phyloP scores from a whole-genome alignment of 2,113 vertebrate species.

The Willisornis vidua region DNA sequence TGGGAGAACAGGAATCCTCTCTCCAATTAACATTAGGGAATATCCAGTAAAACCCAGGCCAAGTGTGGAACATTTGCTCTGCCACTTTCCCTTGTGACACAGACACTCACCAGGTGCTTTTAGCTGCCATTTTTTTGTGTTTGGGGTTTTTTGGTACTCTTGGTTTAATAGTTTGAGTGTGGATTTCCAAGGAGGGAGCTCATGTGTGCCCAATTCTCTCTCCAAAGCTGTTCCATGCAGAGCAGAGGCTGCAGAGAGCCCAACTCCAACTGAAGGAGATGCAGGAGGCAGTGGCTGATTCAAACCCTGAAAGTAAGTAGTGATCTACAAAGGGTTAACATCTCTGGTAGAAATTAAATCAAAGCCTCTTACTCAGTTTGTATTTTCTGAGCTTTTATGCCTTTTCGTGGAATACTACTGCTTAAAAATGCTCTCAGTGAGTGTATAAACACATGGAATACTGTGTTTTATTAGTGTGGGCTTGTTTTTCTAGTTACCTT shows the following conservation, averaged over 20 bases:
- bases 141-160: neutral
- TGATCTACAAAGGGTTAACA: neutral
- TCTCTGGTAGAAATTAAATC: neutral
- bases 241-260: conserved; percentile 89
- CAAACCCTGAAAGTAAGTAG: conserved; percentile 94
- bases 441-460: neutral
- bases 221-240: conserved; percentile 88
- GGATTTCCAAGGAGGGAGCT: conserved; percentile 13
- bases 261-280: conserved; percentile 92
- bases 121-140: neutral
- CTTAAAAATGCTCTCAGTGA: neutral
- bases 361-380: neutral
- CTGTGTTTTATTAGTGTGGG: neutral
- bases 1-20: neutral
- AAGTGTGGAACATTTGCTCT: neutral
- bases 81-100: neutral
- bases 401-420: neutral
- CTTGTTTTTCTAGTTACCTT: neutral
- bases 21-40: neutral
- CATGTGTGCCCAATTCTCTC: conserved; percentile 27
- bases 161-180: neutral
- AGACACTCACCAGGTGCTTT: neutral
- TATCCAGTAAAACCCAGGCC: neutral
- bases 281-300: conserved; percentile 87
- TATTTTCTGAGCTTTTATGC: neutral